These are phyloP conservation scores for Petrolisthes manimaculis DNA, from an alignment of 2,888 invertebrate genomes.

Conservation along the genomic window DNA sequence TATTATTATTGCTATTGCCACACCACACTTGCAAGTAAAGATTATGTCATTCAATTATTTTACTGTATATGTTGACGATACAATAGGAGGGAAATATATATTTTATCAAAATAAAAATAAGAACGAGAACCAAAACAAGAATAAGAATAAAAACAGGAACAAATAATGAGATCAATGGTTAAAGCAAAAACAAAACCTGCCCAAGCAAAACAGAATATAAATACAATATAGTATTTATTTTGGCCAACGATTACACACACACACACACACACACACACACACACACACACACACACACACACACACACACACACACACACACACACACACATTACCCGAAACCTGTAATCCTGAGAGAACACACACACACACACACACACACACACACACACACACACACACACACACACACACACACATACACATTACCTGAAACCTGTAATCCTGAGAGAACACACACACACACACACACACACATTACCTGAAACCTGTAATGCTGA, in stretches of 20 bases:
- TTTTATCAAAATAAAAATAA: too few species aligned
- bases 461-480: too few species aligned
- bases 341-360: neutral
- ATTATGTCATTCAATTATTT: too few species aligned
- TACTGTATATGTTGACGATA: too few species aligned
- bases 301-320: neutral
- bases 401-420: neutral
- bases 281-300: conserved; percentile 3
- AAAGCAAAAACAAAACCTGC: neutral
- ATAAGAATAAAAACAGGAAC: too few species aligned
- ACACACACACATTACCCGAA: neutral
- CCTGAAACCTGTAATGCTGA: too few species aligned
- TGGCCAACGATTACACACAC: neutral
- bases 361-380: neutral
- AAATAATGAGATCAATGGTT: neutral
- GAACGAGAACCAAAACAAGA: too few species aligned
- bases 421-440: neutral
- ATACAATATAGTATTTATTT: neutral
- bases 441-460: neutral
- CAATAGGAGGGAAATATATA: too few species aligned
- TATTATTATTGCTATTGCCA: too few species aligned
- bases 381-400: neutral
- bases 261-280: conserved; percentile 15
- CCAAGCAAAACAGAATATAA: neutral
- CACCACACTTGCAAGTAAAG: too few species aligned